Conservation (phyloP, 2,113 vertebrate species). For the Chloebia gouldiae region DNA sequence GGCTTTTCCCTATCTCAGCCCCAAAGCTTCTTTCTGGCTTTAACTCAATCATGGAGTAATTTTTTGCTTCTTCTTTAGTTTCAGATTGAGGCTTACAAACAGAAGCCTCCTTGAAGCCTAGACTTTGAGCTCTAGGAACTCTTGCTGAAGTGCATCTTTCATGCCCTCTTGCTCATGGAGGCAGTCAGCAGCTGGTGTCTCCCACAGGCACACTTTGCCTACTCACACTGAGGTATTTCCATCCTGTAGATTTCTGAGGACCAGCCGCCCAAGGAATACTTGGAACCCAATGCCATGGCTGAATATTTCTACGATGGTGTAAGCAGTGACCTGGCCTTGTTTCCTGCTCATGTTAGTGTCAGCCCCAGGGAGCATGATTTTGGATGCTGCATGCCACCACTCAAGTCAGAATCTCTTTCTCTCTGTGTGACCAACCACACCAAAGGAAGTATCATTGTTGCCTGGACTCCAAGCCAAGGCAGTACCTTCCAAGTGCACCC, state of each 20-base stretch:
- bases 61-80: background rate
- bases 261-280: background rate
- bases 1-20: background rate
- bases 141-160: background rate
- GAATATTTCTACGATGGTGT: constrained; percentile 74
- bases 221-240: background rate
- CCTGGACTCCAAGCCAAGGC: constrained; percentile 77
- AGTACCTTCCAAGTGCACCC: constrained; percentile 82
- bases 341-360: constrained; percentile 75
- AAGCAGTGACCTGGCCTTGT: constrained; percentile 27
- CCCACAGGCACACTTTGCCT: background rate
- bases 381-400: constrained; percentile 61
- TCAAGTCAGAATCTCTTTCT: constrained; percentile 24
- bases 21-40: background rate
- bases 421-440: constrained; percentile 87
- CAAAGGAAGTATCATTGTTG: constrained; percentile 79
- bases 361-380: constrained; percentile 82
- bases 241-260: constrained; percentile 40
- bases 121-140: background rate
- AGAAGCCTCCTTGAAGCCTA: background rate
- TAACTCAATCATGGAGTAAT: background rate
- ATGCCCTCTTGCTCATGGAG: background rate
- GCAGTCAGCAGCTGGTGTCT: background rate
- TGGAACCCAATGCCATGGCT: constrained; percentile 52
- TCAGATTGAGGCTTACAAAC: background rate